These are phyloP conservation scores for Sarcophaga peregrina DNA, from an alignment of 1,140 invertebrate species.

Conservation along the genomic window DNA sequence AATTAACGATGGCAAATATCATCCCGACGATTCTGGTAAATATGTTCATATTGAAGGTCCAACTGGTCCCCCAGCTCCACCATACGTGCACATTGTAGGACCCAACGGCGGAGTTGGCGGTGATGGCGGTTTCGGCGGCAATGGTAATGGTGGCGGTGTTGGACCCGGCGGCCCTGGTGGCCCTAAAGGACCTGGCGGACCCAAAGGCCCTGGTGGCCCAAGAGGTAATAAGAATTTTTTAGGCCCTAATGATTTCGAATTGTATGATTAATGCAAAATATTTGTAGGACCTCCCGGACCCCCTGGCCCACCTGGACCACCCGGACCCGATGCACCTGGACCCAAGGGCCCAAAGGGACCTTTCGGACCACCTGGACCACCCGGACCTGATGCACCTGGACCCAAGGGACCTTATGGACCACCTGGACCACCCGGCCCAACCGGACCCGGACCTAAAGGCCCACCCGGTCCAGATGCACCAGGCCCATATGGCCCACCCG, in stretches of 20 bases:
- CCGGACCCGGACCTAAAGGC: constrained; percentile 51
- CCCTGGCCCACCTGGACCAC: constrained; percentile 47
- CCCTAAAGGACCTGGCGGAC: constrained; percentile 58
- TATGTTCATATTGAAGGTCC: constrained; percentile 68
- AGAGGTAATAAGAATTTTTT: constrained; percentile 47
- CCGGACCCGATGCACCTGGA: constrained; percentile 41
- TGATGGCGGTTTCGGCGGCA: constrained; percentile 53
- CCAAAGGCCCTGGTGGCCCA: constrained; percentile 61
- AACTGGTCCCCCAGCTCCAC: constrained; percentile 68
- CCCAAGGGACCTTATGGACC: constrained; percentile 49
- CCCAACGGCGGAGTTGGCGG: constrained; percentile 65
- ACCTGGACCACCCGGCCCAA: constrained; percentile 50
- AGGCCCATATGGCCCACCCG: constrained; percentile 40
- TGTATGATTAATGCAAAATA: neutral
- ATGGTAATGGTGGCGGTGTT: constrained; percentile 56
- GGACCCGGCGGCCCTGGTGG: constrained; percentile 61
- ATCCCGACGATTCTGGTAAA: constrained; percentile 69
- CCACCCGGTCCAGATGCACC: constrained; percentile 44
- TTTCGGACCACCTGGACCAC: constrained; percentile 53
- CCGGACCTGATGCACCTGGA: constrained; percentile 43
- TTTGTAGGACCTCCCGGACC: constrained; percentile 46
- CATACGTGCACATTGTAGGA: constrained; percentile 66
- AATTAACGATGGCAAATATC: constrained; percentile 67
- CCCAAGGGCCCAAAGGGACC: constrained; percentile 52
- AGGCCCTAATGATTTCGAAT: neutral